Base-by-base conservation (phyloP, 2,113 vertebrate species). In the Oxyruncus cristatus region DNA sequence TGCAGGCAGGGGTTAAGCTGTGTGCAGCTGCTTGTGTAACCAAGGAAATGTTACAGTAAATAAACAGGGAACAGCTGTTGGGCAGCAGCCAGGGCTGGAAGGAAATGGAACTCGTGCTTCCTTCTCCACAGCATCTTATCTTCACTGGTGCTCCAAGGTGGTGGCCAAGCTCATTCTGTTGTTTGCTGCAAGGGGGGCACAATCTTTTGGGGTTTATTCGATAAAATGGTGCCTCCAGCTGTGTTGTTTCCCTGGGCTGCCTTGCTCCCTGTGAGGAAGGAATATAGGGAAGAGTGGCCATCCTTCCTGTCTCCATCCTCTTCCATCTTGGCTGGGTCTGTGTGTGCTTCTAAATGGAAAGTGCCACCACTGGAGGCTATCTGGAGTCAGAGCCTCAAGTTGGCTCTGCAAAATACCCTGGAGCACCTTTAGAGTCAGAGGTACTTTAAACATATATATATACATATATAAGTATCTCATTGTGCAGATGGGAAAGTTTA, bases 31-130 rank as follows among this genome's bases (percentile, higher is more conserved):
- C 68, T 72, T 73, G 89, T 63, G 96, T 97, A 95, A 94, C 97
- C 97, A 97, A 94, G 95, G 96, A 95, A 94, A 95, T 97, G 68
- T 6, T 11, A 28, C 55, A 94, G 76, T 87, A 96, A 96, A 97
- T 93, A 97, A 96, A 88, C 83, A 91, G 39, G 72, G 89, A 97
- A 37, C 93, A 95, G 94, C 93, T 96, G 96, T 59, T 96, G 92
- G 92, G 92, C 79, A 79, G 94, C 55, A 41, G 95, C 96, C 95
- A 92, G 73, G 33, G 61, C 83, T 94, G 88, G 53, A 39, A 96
- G 96, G 96, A 97, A 97, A 92, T 70, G 68, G 76, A 92, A 10
- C 86, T 91, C 6, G 30, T 2, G 50, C 86, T 96, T 97, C 95
- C 92, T 96, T 67, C 80, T 96, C 73, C 4, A 0, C 49, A 91